These are phyloP conservation scores for Drosophila murphyi DNA, from an alignment of 1,140 invertebrate species.

Conservation along the genomic window DNA sequence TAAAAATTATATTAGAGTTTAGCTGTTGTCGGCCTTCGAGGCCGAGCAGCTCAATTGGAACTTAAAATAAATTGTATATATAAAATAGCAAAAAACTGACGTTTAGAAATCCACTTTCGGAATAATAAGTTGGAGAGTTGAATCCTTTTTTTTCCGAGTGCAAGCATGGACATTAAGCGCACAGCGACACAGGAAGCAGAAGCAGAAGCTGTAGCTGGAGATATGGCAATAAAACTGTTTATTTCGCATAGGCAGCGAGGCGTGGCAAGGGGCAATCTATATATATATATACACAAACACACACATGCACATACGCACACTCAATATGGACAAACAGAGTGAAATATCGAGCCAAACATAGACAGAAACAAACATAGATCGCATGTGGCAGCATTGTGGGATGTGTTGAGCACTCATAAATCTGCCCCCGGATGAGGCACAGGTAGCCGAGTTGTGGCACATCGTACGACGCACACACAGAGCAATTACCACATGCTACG, in stretches of 20 bases:
- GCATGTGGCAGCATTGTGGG: conserved; percentile 30
- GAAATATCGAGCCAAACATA: conserved; percentile 11
- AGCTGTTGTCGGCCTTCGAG: too few species aligned
- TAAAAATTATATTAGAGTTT: too few species aligned
- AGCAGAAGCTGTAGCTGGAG: too few species aligned
- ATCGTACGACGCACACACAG: background rate
- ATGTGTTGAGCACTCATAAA: conserved; percentile 65
- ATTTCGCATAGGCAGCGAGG: conserved; percentile 18
- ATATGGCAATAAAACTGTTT: too few species aligned
- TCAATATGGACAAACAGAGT: conserved; percentile 1
- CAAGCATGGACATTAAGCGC: too few species aligned
- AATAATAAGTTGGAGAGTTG: too few species aligned
- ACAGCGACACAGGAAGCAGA: too few species aligned
- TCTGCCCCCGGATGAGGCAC: conserved; percentile 28
- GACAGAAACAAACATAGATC: conserved; percentile 10
- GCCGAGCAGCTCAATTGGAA: too few species aligned
- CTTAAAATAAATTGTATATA: too few species aligned
- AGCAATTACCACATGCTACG: conserved; percentile 81
- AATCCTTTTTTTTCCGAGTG: too few species aligned
- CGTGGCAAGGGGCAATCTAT: conserved; percentile 60
- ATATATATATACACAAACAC: background rate
- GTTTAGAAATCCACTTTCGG: too few species aligned
- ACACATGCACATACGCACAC: conserved; percentile 2
- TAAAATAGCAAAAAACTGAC: too few species aligned
- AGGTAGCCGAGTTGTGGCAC: conserved; percentile 30